A percentile compares a stretch with the other conserved stretches of the same genome.
Conservation (phyloP, 2,888 invertebrate genomes). For the Rhagonycha fulva region DNA sequence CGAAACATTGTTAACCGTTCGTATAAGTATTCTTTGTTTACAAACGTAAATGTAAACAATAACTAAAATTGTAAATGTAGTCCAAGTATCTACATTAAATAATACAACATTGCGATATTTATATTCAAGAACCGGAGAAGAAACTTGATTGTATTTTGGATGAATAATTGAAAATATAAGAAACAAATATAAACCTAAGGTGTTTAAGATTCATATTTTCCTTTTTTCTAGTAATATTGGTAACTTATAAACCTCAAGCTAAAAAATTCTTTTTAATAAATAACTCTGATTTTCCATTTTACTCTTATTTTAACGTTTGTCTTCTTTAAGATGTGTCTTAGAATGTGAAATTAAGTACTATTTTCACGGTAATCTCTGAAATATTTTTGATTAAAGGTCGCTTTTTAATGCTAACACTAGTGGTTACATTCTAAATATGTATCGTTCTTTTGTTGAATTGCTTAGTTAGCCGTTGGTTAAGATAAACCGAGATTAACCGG, state of each 20-base stretch:
- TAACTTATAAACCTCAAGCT: too few relatives aligned
- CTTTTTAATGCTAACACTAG: too few relatives aligned
- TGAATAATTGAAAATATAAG: background rate
- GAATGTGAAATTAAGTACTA: too few relatives aligned
- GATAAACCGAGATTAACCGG: too few relatives aligned
- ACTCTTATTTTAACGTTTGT: background rate
- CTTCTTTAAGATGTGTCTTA: background rate
- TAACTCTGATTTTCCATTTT: too few relatives aligned
- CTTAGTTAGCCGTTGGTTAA: too few relatives aligned
- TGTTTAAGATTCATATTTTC: background rate
- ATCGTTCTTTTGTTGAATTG: too few relatives aligned
- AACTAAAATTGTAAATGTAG: background rate
- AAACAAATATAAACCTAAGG: background rate
- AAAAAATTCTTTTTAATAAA: too few relatives aligned
- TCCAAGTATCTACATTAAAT: background rate
- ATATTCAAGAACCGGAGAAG: background rate
- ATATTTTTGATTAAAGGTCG: too few relatives aligned
- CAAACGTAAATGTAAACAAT: background rate
- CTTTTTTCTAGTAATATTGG: background rate
- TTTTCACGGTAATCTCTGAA: too few relatives aligned
- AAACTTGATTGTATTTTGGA: background rate
- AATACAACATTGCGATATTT: background rate
- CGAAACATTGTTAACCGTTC: background rate
- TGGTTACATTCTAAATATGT: too few relatives aligned
- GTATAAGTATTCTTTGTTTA: background rate